These are phyloP conservation scores for Lapara coniferarum DNA, from an alignment of 2,888 invertebrate species.

Conservation along the genomic window DNA sequence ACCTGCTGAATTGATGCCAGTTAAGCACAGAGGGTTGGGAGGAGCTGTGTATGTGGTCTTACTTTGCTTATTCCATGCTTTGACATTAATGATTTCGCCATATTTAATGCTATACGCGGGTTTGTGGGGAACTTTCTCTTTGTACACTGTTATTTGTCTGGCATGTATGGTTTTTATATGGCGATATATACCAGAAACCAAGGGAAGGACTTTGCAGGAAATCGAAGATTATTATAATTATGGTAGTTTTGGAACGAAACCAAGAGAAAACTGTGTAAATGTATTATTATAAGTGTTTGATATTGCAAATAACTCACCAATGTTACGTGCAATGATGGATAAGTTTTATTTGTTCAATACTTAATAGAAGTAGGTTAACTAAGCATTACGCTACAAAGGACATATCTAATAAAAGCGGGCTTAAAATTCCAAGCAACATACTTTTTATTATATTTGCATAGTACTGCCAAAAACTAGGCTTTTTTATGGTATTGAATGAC, in stretches of 20 bases:
- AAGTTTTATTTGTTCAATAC: too few species aligned
- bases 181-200: constrained; percentile 38
- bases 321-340: too few species aligned
- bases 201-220: constrained; percentile 35
- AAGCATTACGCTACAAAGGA: too few species aligned
- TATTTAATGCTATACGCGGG: constrained; percentile 35
- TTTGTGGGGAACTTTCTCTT: constrained; percentile 36
- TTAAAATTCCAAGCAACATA: too few species aligned
- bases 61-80: constrained; percentile 33
- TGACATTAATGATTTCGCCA: constrained; percentile 36
- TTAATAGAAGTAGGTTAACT: too few species aligned
- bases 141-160: constrained; percentile 32
- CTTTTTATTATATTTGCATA: too few species aligned
- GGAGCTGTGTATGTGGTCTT: constrained; percentile 35
- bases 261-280: background rate
- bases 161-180: constrained; percentile 33
- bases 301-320: background rate
- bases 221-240: constrained; percentile 36
- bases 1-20: constrained; percentile 37
- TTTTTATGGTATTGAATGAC: too few species aligned
- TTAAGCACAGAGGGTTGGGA: constrained; percentile 38
- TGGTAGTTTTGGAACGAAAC: constrained; percentile 17
- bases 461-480: too few species aligned
- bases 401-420: too few species aligned
- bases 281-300: background rate